These are phyloP conservation scores for Gonioctena quinquepunctata DNA, from an alignment of 1,140 invertebrate genomes.

Conservation along the genomic window DNA sequence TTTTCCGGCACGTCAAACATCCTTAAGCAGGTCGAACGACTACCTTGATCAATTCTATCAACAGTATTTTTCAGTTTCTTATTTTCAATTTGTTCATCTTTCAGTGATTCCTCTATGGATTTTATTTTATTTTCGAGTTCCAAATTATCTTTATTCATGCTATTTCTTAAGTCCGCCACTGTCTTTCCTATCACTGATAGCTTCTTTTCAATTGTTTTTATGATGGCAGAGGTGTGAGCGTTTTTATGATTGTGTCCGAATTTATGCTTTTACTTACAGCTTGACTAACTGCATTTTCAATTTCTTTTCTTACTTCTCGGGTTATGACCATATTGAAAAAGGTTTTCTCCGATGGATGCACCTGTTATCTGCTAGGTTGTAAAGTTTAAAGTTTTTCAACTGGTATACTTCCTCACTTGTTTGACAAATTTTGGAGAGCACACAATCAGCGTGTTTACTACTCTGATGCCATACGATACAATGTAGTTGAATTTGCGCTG, in stretches of 20 bases:
- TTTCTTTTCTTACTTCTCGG: no score
- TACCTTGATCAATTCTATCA: slow-evolving; percentile 7
- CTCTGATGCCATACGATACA: no score
- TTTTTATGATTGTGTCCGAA: slow-evolving; percentile 4
- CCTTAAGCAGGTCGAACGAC: no score
- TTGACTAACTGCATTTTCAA: no score
- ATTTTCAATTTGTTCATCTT: not conserved
- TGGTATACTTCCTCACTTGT: no score
- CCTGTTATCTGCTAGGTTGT: not conserved
- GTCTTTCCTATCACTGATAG: not conserved
- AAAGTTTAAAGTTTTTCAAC: not conserved
- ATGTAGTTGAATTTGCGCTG: no score
- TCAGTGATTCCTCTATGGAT: no score
- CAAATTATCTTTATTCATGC: not conserved
- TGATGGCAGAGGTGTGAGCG: not conserved
- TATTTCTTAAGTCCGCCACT: not conserved
- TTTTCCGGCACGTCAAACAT: not conserved
- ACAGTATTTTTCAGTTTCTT: not conserved
- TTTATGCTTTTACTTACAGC: slow-evolving; percentile 2
- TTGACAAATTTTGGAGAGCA: no score
- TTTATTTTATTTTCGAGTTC: slow-evolving; percentile 4
- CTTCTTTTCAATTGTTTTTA: slow-evolving; percentile 11
- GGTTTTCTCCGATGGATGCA: not conserved
- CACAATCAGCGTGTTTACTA: no score
- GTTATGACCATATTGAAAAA: no score